phyloP scores from a whole-genome alignment of 1,140 invertebrate species.

The Reticulitermes speratus region DNA sequence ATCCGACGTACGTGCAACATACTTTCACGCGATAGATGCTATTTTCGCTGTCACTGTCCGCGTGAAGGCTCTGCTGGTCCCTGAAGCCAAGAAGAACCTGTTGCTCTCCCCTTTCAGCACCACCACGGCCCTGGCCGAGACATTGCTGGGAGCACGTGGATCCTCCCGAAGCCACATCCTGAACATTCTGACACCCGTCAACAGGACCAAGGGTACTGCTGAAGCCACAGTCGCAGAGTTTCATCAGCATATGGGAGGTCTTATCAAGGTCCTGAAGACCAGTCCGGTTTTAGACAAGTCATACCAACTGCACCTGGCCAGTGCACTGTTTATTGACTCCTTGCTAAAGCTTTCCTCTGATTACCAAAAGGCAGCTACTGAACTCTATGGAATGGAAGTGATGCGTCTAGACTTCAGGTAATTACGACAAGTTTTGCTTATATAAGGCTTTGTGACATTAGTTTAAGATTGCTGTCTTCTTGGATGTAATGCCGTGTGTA shows the following conservation, averaged over 20 bases:
- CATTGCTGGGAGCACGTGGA: constrained; percentile 23
- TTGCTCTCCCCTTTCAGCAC: constrained; percentile 21
- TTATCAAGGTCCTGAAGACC: background rate
- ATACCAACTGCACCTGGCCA: constrained; percentile 4
- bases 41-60: background rate
- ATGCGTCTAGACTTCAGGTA: constrained; percentile 11
- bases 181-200: background rate
- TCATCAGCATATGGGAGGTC: constrained; percentile 23
- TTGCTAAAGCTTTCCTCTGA: background rate
- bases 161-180: background rate
- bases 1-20: background rate
- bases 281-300: background rate
- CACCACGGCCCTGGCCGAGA: constrained; percentile 13
- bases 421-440: background rate
- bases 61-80: background rate
- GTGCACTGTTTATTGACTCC: background rate
- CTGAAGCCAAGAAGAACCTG: background rate
- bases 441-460: too few relatives aligned
- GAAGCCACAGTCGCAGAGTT: background rate
- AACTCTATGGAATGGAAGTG: constrained; percentile 19
- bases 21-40: background rate
- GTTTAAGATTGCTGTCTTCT: too few relatives aligned
- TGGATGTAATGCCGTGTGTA: too few relatives aligned
- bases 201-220: background rate
- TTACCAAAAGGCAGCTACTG: background rate